phyloP scores from a whole-genome alignment of 2,888 invertebrate species.

The Pristionchus arcanus region DNA sequence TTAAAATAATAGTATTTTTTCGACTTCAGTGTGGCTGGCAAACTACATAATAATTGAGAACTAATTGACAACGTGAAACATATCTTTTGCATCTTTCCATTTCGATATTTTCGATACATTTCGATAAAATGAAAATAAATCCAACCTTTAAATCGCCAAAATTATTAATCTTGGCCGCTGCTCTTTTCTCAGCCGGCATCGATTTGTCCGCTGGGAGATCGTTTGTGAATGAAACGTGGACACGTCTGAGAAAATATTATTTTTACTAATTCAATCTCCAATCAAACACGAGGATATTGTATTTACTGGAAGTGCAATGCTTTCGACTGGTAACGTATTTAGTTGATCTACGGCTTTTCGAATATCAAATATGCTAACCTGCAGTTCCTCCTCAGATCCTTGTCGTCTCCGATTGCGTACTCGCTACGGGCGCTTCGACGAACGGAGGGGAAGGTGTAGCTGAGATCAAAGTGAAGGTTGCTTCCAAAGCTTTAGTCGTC shows the following conservation, averaged over 20 bases:
- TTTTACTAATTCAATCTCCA: background rate
- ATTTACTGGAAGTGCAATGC: background rate
- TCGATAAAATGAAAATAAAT: background rate
- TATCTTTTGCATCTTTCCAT: no score
- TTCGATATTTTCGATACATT: no score
- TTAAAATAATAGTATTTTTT: no score
- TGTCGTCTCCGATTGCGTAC: background rate
- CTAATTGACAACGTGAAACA: no score
- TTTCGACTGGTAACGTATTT: background rate
- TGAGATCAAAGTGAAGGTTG: no score
- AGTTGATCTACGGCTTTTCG: background rate
- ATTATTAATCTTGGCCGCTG: background rate
- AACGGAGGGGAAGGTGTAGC: slow-evolving; percentile 54
- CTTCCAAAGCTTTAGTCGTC: no score
- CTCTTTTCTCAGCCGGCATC: background rate
- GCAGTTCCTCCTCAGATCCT: slow-evolving; percentile 46
- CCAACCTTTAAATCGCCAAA: slow-evolving; percentile 46
- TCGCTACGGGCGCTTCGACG: background rate
- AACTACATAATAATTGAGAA: no score
- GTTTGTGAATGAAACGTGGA: background rate
- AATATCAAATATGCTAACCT: background rate
- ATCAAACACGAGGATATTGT: no score
- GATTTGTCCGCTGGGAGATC: slow-evolving; percentile 17
- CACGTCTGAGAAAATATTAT: background rate
- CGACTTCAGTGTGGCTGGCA: no score